Evolutionary conservation across 2,888 invertebrate species (phyloP).

Genomic region (Apodemia zela): DNA sequence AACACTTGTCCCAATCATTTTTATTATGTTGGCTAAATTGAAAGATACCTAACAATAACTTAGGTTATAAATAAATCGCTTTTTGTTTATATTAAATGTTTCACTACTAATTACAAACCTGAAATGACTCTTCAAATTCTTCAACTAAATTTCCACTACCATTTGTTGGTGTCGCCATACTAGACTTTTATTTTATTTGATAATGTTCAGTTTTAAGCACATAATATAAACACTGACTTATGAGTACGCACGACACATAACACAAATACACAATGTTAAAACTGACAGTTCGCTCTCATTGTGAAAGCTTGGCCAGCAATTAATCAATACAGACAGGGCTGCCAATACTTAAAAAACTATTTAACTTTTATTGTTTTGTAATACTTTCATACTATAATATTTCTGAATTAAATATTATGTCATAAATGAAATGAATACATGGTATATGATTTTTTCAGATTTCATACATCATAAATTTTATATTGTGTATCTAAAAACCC

Average conservation of each 20-base stretch:
- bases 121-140: constrained; percentile 95
- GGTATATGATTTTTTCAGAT: background rate
- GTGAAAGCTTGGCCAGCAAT: background rate
- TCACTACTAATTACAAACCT: constrained; percentile 73
- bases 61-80: constrained; percentile 49
- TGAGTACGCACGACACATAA: constrained; percentile 17
- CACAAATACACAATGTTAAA: constrained; percentile 19
- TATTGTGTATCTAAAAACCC: too few species aligned
- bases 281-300: background rate
- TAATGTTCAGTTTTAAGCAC: constrained; percentile 24
- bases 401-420: too few species aligned
- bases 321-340: constrained; percentile 32
- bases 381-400: too few species aligned
- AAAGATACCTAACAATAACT: constrained; percentile 44
- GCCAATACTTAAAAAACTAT: constrained; percentile 25
- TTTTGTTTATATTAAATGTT: constrained; percentile 25
- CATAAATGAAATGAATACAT: too few species aligned
- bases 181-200: constrained; percentile 21
- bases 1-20: constrained; percentile 49
- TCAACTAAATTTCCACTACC: constrained; percentile 93
- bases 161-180: constrained; percentile 89
- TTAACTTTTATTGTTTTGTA: background rate
- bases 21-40: constrained; percentile 63
- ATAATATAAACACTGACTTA: constrained; percentile 29
- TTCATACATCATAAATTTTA: too few species aligned